Base-by-base conservation (phyloP, 2,888 invertebrate species). In the Dioctria linearis region DNA sequence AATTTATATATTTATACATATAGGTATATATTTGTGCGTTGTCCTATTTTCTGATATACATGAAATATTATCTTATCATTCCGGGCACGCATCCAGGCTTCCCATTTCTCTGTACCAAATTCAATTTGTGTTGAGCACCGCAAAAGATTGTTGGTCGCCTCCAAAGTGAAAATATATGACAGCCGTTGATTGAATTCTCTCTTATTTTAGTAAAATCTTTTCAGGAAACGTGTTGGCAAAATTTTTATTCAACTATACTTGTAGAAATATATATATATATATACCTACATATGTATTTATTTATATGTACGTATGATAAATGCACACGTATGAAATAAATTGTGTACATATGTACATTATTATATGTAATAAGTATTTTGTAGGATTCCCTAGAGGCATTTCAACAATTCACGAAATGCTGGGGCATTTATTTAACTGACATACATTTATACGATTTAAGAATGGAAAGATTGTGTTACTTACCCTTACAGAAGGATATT, bases 111-210 rank as follows among this genome's bases (percentile, higher is more conserved):
- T 69, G 69, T 37, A 69, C 69, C 49, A 69, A 69, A 69, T 69
- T 69, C 69, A 69, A 69, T 69, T 69, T 69, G 51, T 49, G 69
- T 39, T 25, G 46, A 51, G 69, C 49, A 51, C 69, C 69, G 51
- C 69, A 69, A 69, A 51, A 51, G 49, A 51, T 75, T 51, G n/a
- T n/a, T 57, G 80, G 78, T 61, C 78, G 71, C 54, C 59, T 81
- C 63, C 78, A 61, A 65, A 81, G 78, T 71, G 80, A 81, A 78
- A 81, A 78, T 78, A 63, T 81, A 78, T 81, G 80, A 81, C 78
- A 78, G 57, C 67, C 71, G 78, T 65, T 78, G 78, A 81, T 81
- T 81, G 80, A 81, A 81, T 81, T 81, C 73, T 78, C 69, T 67
- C 63, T 81, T 78, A 81, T 81, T 78, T 78, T 71, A 81, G 63